Evolutionary conservation across 23 tunicate species (phyloP), one percentile per base, ranked within the genome.

Genomic region (Trididemnum clinides): DNA sequence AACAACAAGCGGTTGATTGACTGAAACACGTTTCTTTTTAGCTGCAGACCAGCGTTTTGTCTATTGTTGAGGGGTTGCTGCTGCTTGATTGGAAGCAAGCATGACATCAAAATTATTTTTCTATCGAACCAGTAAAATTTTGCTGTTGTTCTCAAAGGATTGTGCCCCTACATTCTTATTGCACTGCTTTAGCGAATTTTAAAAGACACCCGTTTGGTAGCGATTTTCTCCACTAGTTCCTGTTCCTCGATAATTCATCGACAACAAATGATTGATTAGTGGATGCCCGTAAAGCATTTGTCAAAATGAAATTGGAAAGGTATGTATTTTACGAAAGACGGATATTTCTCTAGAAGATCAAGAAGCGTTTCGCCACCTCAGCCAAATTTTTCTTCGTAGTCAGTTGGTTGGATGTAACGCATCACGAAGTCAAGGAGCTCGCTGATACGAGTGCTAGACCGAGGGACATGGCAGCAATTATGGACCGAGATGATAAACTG

Each of bases 171-270:
- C 37, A 29, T 66, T 30, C 7, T 66, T 66, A 12, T 66, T 66
- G 12, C 37, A 66, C 31, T 3, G 6, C 37, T 29, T 66, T 30
- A 4, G 26, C 23, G 4, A 29, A 5, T 66, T 32, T 66, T 30
- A 29, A 5, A 32, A 32, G 75, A 32, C 37, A 66, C 7, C 22
- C 18, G n/a, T 73, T 73, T 20, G 57, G 30, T 2, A 38, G 6
- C 80, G 80, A 23, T 73, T 37, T 19, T 26, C 29, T 5, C 80
- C 2, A 28, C 37, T 73, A 29, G 80, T 73, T 73, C 57, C 57
- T 12, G 57, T 73, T 36, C 57, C 80, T 20, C 57, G 57, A 36
- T n/a, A 37, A 18, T 73, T 73, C 29, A 37, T 36, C 38, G 54
- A 10, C 15, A 29, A 19, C 57, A 73, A 39, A 36, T 73, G 28